Evolutionary conservation across 2,888 invertebrate species (phyloP).

Genomic region (Nymphalis polychloros): DNA sequence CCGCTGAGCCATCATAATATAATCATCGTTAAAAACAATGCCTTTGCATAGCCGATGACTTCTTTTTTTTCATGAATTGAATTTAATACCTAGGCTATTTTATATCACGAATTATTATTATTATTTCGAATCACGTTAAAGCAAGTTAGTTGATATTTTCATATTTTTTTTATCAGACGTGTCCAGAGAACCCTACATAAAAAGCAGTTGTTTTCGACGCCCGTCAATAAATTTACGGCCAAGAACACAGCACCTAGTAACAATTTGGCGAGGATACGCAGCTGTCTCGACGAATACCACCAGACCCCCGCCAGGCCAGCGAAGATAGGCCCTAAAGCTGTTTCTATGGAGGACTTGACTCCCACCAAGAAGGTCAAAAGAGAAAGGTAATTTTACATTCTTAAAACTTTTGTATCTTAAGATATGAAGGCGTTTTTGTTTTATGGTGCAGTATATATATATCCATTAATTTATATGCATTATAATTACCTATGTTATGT

Average conservation of each 20-base stretch:
- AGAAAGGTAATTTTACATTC: conserved; percentile 48
- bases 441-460: no score
- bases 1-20: no score
- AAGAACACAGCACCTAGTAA: conserved; percentile 49
- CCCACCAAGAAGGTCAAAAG: conserved; percentile 59
- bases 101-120: no score
- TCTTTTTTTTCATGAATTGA: no score
- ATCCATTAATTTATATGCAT: no score
- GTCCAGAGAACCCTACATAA: conserved; percentile 66
- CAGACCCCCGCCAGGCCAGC: conserved; percentile 45
- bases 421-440: neutral
- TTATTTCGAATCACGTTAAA: no score
- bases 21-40: no score
- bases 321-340: conserved; percentile 61
- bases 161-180: conserved; percentile 22
- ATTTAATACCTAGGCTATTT: no score
- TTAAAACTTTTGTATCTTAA: neutral
- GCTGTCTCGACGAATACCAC: conserved; percentile 62
- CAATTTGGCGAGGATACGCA: conserved; percentile 60
- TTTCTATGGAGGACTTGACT: conserved; percentile 74
- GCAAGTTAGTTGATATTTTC: no score
- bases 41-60: no score
- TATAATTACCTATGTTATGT: no score
- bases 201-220: conserved; percentile 68
- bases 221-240: conserved; percentile 72